A percentile compares a stretch with the other conserved stretches of the same genome.
These are phyloP conservation scores for Athrips mouffetella DNA, from an alignment of 2,888 invertebrate species.

Conservation along the genomic window DNA sequence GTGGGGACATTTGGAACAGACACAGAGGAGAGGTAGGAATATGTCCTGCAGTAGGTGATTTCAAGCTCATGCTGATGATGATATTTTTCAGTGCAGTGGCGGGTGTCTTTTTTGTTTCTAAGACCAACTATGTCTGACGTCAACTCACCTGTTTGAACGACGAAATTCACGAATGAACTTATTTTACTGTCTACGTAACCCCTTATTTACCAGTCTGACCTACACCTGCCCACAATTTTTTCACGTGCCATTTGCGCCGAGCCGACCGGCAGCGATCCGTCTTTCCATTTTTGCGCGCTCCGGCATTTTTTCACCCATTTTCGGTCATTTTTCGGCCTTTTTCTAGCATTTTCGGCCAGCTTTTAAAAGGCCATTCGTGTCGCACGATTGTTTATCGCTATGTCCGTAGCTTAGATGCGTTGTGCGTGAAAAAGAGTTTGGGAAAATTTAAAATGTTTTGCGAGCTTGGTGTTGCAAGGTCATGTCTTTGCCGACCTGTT, in stretches of 20 bases:
- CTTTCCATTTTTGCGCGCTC: conserved; percentile 32
- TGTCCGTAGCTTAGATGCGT: conserved; percentile 1
- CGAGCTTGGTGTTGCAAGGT: not conserved
- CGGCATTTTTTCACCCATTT: conserved; percentile 32
- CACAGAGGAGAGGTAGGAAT: no score
- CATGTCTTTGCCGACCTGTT: not conserved
- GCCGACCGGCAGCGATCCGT: conserved; percentile 31
- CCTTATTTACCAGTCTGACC: not conserved
- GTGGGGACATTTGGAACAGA: no score
- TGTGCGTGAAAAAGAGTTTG: conserved; percentile 1
- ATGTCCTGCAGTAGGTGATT: no score
- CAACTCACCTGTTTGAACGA: no score
- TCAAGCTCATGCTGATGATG: no score
- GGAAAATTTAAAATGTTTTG: not conserved
- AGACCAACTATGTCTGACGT: no score
- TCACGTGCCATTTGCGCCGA: conserved; percentile 32
- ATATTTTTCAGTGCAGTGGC: no score
- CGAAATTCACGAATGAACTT: no score
- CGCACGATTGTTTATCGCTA: conserved; percentile 43
- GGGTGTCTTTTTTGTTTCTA: no score
- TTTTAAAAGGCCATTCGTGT: conserved; percentile 53
- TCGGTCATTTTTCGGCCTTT: conserved; percentile 35
- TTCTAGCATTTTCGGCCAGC: conserved; percentile 33
- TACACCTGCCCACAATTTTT: conserved; percentile 7
- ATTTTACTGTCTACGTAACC: not conserved